Evolutionary conservation across 1,140 invertebrate genomes (phyloP).

Genomic region (Brachionus angularis): DNA sequence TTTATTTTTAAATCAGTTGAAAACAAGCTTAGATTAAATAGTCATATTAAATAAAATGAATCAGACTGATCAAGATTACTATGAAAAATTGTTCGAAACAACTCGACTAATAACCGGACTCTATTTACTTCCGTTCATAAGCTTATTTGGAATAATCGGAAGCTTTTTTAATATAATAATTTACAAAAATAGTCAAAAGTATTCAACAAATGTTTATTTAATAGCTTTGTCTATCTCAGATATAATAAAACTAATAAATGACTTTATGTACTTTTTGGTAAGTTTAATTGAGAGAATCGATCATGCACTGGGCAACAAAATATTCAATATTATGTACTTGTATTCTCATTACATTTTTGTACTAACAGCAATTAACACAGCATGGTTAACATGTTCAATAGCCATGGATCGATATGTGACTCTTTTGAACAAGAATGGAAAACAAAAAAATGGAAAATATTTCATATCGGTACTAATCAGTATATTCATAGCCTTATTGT

Average conservation of each 20-base stretch:
- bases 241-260: constrained; percentile 67
- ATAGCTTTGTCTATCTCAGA: constrained; percentile 71
- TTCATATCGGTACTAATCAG: constrained; percentile 32
- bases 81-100: constrained; percentile 50
- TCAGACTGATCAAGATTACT: too few species aligned
- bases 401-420: constrained; percentile 83
- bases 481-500: background rate
- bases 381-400: constrained; percentile 89
- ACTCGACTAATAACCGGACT: constrained; percentile 53
- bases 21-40: too few species aligned
- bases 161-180: constrained; percentile 71
- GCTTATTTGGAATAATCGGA: constrained; percentile 68
- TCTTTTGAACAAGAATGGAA: constrained; percentile 12
- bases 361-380: constrained; percentile 60
- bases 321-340: constrained; percentile 50
- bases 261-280: constrained; percentile 66
- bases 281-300: constrained; percentile 59
- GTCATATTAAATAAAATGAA: too few species aligned
- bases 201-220: constrained; percentile 70
- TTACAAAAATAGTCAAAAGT: constrained; percentile 67
- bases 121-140: constrained; percentile 67
- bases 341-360: constrained; percentile 56
- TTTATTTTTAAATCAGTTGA: too few species aligned
- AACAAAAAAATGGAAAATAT: constrained; percentile 21
- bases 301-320: constrained; percentile 46